Evolutionary conservation across 2,797 vertebrate species (phyloP).

Genomic region (Moxostoma hubbsi): DNA sequence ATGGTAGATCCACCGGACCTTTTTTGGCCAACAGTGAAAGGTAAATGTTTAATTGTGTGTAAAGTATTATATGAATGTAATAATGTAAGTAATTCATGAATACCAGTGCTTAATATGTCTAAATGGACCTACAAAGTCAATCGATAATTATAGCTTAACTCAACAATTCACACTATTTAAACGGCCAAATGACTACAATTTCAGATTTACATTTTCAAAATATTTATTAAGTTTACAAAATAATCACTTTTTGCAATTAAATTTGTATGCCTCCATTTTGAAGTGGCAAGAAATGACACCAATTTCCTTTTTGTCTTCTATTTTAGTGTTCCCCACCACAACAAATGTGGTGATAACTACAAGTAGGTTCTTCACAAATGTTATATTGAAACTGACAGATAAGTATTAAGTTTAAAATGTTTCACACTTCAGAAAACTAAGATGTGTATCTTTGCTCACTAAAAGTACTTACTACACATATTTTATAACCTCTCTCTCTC

Average conservation of each 20-base stretch:
- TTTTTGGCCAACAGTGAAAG: not conserved
- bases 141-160: too few species aligned
- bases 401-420: not conserved
- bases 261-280: too few species aligned
- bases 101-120: too few species aligned
- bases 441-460: not conserved
- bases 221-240: too few species aligned
- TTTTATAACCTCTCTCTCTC: not conserved
- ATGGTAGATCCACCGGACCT: not conserved
- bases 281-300: too few species aligned
- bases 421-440: not conserved
- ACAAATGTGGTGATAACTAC: constrained; percentile 12
- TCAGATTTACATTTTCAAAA: too few species aligned
- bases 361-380: not conserved
- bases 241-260: too few species aligned
- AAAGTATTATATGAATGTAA: not conserved
- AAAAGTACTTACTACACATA: not conserved
- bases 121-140: too few species aligned
- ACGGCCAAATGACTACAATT: too few species aligned
- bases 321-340: not conserved
- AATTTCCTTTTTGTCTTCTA: not conserved
- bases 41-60: not conserved
- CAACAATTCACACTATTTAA: too few species aligned
- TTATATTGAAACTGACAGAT: not conserved
- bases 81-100: too few species aligned